phyloP scores from a whole-genome alignment of 2,888 invertebrate species.

The Synergus umbraculus region DNA sequence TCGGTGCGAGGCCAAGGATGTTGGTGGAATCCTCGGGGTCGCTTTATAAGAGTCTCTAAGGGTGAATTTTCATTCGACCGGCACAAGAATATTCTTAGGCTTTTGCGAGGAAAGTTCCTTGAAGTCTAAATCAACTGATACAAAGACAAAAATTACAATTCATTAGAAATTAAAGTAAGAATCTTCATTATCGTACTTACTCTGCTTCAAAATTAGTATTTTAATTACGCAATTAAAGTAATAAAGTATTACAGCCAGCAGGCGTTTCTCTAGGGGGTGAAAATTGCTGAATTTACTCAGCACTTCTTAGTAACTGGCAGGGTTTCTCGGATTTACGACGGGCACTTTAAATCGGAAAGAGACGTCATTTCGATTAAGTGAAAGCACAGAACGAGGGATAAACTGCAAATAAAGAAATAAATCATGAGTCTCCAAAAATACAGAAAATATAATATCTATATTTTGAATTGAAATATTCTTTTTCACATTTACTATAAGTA shows the following conservation, averaged over 20 bases:
- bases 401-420: neutral
- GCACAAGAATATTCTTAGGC: too few species aligned
- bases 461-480: too few species aligned
- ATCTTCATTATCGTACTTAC: too few species aligned
- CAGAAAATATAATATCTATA: too few species aligned
- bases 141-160: too few species aligned
- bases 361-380: conserved; percentile 49
- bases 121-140: too few species aligned
- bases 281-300: conserved; percentile 12
- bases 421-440: neutral
- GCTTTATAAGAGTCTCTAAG: too few species aligned
- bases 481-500: too few species aligned
- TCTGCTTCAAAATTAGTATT: neutral
- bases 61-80: too few species aligned
- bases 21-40: neutral
- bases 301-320: neutral
- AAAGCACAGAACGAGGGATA: neutral
- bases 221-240: neutral
- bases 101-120: too few species aligned
- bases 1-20: neutral
- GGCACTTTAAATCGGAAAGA: conserved; percentile 49
- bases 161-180: too few species aligned
- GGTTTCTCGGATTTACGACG: conserved; percentile 42
- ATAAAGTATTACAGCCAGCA: neutral
- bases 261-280: neutral